These are phyloP conservation scores for Discoglossus pictus DNA, from an alignment of 2,797 vertebrate genomes.

Conservation along the genomic window DNA sequence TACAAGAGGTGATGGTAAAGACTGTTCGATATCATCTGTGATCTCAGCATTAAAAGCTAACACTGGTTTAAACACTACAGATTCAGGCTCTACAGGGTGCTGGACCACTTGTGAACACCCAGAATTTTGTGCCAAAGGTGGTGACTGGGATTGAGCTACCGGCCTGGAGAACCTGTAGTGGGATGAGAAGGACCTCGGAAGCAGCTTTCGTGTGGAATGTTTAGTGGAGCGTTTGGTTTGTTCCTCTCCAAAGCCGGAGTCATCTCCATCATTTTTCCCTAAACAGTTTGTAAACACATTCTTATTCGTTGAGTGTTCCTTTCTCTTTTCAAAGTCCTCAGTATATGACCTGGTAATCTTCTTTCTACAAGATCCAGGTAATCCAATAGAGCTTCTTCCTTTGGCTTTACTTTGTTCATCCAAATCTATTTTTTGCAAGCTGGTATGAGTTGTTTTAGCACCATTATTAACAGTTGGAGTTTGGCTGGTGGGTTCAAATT, in stretches of 20 bases:
- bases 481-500: slow-evolving; percentile 70
- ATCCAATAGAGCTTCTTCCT: slow-evolving; percentile 84
- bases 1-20: slow-evolving; percentile 86
- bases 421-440: slow-evolving; percentile 65
- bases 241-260: slow-evolving; percentile 92
- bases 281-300: slow-evolving; percentile 97
- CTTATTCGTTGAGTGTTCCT: slow-evolving; percentile 77
- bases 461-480: slow-evolving; percentile 70
- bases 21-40: slow-evolving; percentile 80
- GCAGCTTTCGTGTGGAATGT: slow-evolving; percentile 83
- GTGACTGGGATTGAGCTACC: slow-evolving; percentile 60
- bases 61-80: slow-evolving; percentile 66
- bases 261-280: slow-evolving; percentile 87
- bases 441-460: slow-evolving; percentile 65
- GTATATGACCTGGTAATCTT: slow-evolving; percentile 93
- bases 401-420: slow-evolving; percentile 78
- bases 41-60: slow-evolving; percentile 72
- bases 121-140: slow-evolving; percentile 67
- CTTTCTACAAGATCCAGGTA: slow-evolving; percentile 84
- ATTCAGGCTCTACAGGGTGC: slow-evolving; percentile 64
- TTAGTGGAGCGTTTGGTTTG: slow-evolving; percentile 75
- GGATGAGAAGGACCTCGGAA: slow-evolving; percentile 92
- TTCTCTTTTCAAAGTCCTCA: slow-evolving; percentile 87
- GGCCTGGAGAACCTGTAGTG: slow-evolving; percentile 87
- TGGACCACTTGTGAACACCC: slow-evolving; percentile 62